A percentile compares a stretch with the other conserved stretches of the same genome.
These are phyloP conservation scores for Microcebus tavaratra DNA, from an alignment of 2,113 vertebrate species.

Conservation along the genomic window DNA sequence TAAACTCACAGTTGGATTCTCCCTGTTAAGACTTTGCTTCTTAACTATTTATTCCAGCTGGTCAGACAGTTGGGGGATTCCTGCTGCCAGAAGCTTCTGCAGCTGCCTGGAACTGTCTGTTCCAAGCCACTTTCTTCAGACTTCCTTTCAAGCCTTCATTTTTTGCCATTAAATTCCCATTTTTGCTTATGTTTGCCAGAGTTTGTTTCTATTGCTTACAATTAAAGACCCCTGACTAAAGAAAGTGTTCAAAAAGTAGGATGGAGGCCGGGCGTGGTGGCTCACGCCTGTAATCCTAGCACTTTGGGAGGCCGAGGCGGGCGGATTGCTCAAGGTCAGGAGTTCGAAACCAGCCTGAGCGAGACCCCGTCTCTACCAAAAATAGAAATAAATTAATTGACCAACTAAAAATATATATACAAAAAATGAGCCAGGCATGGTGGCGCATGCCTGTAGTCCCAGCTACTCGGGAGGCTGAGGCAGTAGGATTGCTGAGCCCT, in stretches of 20 bases:
- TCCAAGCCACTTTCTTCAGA: neutral
- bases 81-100: constrained; percentile 2
- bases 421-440: too few species aligned
- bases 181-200: neutral
- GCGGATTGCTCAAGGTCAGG: too few species aligned
- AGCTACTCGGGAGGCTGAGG: too few species aligned
- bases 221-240: neutral
- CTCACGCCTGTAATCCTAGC: too few species aligned
- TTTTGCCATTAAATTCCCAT: neutral
- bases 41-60: neutral
- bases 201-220: neutral
- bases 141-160: neutral
- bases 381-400: too few species aligned
- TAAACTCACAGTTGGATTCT: neutral
- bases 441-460: too few species aligned
- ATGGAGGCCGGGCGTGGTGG: too few species aligned
- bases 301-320: too few species aligned
- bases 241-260: neutral
- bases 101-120: neutral
- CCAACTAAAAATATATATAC: too few species aligned
- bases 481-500: too few species aligned
- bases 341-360: too few species aligned
- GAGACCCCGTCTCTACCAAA: too few species aligned
- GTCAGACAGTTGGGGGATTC: neutral
- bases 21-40: neutral